phyloP scores from a whole-genome alignment of 2,113 vertebrate genomes.

The Orthonyx spaldingii region DNA sequence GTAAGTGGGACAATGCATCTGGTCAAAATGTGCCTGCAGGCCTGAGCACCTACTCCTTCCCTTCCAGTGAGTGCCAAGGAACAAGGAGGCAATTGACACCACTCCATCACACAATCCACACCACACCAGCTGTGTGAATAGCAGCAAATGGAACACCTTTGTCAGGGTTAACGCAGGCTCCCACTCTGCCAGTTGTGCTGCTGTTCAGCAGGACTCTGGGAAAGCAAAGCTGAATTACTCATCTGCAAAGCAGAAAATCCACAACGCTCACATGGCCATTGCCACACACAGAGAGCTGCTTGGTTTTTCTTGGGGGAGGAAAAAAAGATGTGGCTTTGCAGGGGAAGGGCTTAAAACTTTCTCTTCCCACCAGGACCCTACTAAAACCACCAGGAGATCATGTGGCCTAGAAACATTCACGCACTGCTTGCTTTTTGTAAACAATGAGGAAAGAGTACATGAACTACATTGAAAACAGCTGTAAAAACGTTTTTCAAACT shows the following conservation, averaged over 20 bases:
- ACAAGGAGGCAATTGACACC: neutral
- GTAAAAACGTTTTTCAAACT: neutral
- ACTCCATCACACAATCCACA: neutral
- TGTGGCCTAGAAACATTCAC: neutral
- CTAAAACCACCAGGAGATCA: neutral
- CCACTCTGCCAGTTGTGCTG: neutral
- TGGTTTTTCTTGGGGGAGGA: neutral
- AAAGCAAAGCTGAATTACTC: neutral
- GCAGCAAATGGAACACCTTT: neutral
- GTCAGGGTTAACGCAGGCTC: neutral
- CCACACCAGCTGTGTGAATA: neutral
- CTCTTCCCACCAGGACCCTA: neutral
- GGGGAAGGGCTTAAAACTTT: neutral
- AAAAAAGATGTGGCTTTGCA: neutral
- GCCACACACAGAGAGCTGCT: neutral
- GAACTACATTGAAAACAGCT: neutral
- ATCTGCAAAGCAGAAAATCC: neutral
- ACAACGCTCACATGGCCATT: neutral
- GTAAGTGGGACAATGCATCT: accelerated
- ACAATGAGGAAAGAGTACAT: neutral
- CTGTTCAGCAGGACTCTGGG: neutral
- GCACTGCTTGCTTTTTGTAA: neutral
- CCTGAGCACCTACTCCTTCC: neutral
- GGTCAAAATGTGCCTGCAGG: neutral
- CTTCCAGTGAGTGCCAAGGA: neutral